A percentile compares a stretch with the other conserved stretches of the same genome.
phyloP scores from a whole-genome alignment of 2,797 vertebrate species.

The Siniperca obscura region DNA sequence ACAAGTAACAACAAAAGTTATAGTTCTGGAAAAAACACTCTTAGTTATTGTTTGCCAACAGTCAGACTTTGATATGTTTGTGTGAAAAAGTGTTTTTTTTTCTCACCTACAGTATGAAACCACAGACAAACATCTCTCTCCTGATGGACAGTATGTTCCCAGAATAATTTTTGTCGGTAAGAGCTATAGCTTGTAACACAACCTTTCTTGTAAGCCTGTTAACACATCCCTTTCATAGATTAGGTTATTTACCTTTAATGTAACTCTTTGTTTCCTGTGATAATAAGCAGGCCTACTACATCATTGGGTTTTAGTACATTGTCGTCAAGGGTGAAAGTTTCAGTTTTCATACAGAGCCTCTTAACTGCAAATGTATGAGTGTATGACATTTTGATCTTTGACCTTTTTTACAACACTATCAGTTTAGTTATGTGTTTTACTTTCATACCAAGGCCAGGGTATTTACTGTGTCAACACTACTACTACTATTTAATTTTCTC shows the following conservation, averaged over 20 bases:
- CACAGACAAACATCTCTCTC: constrained; percentile 94
- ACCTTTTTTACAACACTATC: not conserved
- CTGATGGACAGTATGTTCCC: constrained; percentile 96
- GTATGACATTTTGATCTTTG: not conserved
- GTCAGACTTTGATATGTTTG: not conserved
- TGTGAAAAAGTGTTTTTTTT: not conserved
- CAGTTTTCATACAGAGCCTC: not conserved
- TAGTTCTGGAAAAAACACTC: not conserved
- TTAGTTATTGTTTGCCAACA: not conserved
- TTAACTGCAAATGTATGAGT: not conserved
- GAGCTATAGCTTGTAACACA: constrained; percentile 32
- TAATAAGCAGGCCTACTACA: not conserved
- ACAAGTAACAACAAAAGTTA: not conserved
- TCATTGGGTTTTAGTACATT: not conserved
- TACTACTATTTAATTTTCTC: not conserved
- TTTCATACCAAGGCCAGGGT: not conserved
- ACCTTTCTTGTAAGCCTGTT: not conserved
- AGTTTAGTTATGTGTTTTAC: not conserved
- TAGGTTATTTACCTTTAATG: not conserved
- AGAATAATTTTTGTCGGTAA: constrained; percentile 88
- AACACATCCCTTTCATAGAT: not conserved
- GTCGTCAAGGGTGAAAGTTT: not conserved
- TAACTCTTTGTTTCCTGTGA: not conserved
- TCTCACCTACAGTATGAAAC: constrained; percentile 91
- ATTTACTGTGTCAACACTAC: not conserved